Base-by-base conservation (phyloP, 2,888 invertebrate genomes). In the Xanthia icteritia region DNA sequence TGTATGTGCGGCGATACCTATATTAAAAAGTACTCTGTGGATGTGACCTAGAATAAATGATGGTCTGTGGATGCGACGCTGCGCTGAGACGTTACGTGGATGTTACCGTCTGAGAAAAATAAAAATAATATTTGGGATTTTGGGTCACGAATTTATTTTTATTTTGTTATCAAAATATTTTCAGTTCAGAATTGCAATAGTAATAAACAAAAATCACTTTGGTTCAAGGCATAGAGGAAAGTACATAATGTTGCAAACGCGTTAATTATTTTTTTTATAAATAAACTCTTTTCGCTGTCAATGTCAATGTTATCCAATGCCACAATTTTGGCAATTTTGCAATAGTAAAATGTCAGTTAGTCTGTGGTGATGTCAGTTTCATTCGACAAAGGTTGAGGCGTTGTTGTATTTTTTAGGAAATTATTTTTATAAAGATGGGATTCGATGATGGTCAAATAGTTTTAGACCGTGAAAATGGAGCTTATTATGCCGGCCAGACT, bases 401-500 rank as follows among this genome's bases (percentile, higher is more conserved):
- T 13, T 17, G 54, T 54, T 60, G 60, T 69, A 42, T 45, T 72
- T 77, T 70, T 39, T 58, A n/a, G 36, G 17, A 39, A 73, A 64
- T 39, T 60, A 64, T 64, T 76, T 56, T 42, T 39, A 27, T 31
- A 56, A 89, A 81, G 79, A 96, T 96, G 96, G 96, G 96, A 5
- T 96, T 96, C 77, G 91, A 93, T 76, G 93, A 94, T 11, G 95
- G 95, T 36, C 89, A 88, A 58, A 91, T 96, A 70, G 77, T 93
- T 72, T 88, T 96, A 69, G 92, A 95, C 69, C 93, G 92, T 80
- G 92, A 91, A 11, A 94, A 92, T 85, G 93, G 92, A 68, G 88
- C 92, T 0, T 96, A 94, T 90, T 94, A 89, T 85, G 83, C 95
- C 2, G 96, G 96, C 2, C 94, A 96, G 84, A 91, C 91, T 39